Evolutionary conservation across 2,113 vertebrate genomes (phyloP), one percentile per base, ranked within the genome.

Genomic region (Thalassarche chlororhynchos): DNA sequence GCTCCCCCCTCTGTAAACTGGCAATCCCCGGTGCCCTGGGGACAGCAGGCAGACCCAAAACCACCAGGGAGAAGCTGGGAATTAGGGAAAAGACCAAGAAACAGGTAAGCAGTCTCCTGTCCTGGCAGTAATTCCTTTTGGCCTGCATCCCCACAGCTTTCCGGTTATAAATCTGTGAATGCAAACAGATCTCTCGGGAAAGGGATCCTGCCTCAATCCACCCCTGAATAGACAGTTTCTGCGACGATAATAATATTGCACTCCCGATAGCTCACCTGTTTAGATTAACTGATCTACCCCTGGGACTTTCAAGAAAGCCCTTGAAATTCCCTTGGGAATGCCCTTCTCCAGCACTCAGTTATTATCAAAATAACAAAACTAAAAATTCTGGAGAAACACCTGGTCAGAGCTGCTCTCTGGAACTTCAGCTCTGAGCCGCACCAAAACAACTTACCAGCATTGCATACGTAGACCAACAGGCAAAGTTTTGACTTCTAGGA

Each of bases 391-490:
- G 14, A 87, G 24, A 55, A 78, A 31, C 25, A 19, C 24, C 14
- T 2, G 1, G 1, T 15, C 32, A 26, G 18, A 75, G 16, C 21
- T 6, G 14, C 15, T 24, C 15, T 0, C 19, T 21, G 6, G 17
- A 34, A 14, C 14, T n/a, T 3, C 71, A 66, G 9, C 52, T 52
- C 88, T 2, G 4, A 72, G 47, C 32, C 2, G 1, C 16, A 19
- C 13, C 19, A 23, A 12, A 44, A 16, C n/a, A 20, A 14, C 14
- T 32, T 2, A 13, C 0, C 18, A 61, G 7, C 20, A 46, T 7
- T 4, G 1, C 31, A 0, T 0, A 7, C 54, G 5, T 1, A 57
- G 2, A 36, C 16, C 18, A 51, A 61, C 9, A 46, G 17, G 3
- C 23, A 65, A 10, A 71, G 42, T 1, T 25, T 8, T 6, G 0